Evolutionary conservation across 1,140 invertebrate species (phyloP).

Genomic region (Eumeta japonica): DNA sequence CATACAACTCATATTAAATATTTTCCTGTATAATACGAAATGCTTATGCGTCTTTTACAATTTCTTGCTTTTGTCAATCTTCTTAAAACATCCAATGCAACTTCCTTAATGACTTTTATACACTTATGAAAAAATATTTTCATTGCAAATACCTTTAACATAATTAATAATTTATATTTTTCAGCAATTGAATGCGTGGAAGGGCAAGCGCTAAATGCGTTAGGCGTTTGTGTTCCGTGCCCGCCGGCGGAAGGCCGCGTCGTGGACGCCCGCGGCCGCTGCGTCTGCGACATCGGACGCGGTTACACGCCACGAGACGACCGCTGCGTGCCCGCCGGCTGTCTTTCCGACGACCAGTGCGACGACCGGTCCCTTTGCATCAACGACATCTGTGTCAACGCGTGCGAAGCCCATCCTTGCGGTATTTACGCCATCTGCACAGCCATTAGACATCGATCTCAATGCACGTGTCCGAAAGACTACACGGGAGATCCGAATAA

Average conservation of each 20-base stretch:
- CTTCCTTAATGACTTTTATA: no score
- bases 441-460: constrained; percentile 72
- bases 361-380: constrained; percentile 73
- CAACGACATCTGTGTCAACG: constrained; percentile 72
- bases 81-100: no score
- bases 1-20: no score
- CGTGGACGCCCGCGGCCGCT: constrained; percentile 73
- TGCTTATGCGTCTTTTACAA: no score
- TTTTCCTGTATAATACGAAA: no score
- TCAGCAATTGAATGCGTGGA: constrained; percentile 30
- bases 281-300: constrained; percentile 75
- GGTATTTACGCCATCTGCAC: constrained; percentile 78
- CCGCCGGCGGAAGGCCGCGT: constrained; percentile 68
- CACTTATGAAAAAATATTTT: no score
- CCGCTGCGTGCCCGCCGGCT: constrained; percentile 77
- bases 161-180: no score
- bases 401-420: constrained; percentile 69
- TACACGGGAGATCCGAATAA: constrained; percentile 70
- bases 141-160: no score
- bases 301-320: constrained; percentile 75
- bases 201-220: constrained; percentile 71
- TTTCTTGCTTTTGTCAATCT: no score
- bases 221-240: constrained; percentile 76
- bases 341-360: constrained; percentile 74
- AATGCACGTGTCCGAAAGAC: constrained; percentile 73